Evolutionary conservation across 2,888 invertebrate species (phyloP), one percentile per base, ranked within the genome.

Genomic region (Pediacus dermestoides): DNA sequence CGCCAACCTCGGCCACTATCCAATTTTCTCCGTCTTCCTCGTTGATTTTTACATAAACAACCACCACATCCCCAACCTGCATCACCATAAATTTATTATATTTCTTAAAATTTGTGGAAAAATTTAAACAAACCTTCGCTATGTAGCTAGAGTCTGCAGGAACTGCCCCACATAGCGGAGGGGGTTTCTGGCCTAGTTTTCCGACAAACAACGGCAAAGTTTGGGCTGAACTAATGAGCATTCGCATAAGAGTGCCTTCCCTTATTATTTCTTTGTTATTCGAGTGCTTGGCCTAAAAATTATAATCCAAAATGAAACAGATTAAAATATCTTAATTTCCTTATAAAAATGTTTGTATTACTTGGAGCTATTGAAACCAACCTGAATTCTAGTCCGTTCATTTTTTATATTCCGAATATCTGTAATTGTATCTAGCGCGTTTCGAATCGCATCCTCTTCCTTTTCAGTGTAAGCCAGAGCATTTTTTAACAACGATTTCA

Each of bases 151-250:
- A 69, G 62, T 90, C 90, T 0, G 90, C 85, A 3, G 90, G 84
- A 50, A 90, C 76, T 1, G 91, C 88, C 1, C 94, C 94, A 70
- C 94, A 94, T 38, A 93, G 71, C 8, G 88, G 82, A 9, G 96
- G 96, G 1, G 91, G 85, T 60, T 87, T 86, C 58, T 91, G 90
- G 0, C 82, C 88, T 21, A 82, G 82, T 50, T 86, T 85, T 2
- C 93, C 89, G 33, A 96, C 87, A 76, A 92, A 97, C 11, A 99
- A 72, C 0, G 97, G 97, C 41, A 99, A 68, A 0, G 93, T 92
- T 64, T 88, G 85, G 0, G 95, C 96, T 11, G 91, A 89, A 50
- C 88, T 86, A 44, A 89, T 80, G 35, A 99, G 71, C 86, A 96
- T 89, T 73, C 92, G 92, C 91, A 97, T 94, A 30, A 95, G 75